A percentile compares a stretch with the other conserved stretches of the same genome.
These are phyloP conservation scores for Lepisosteus oculatus DNA, from an alignment of 2,113 vertebrate species.

Conservation along the genomic window DNA sequence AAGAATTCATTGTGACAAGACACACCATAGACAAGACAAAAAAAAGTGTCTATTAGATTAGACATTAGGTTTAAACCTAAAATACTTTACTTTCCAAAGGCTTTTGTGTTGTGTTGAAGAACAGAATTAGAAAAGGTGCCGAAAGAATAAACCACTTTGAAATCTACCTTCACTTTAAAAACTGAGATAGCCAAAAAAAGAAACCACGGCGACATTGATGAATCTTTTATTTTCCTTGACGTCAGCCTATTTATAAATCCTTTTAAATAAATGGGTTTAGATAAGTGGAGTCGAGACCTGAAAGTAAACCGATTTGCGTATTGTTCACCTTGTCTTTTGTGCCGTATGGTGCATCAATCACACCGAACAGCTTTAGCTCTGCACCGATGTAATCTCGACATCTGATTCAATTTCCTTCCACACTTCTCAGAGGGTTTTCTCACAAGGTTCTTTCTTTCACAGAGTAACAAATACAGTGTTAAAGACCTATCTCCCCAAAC, in stretches of 20 bases:
- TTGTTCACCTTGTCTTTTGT: neutral
- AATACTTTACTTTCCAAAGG: neutral
- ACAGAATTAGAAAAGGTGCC: neutral
- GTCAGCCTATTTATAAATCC: neutral
- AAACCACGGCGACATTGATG: neutral
- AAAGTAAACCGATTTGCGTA: neutral
- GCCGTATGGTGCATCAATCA: neutral
- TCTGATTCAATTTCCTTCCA: conserved; percentile 6
- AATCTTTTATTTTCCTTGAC: neutral
- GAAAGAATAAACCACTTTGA: neutral
- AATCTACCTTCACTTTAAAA: neutral
- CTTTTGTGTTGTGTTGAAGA: neutral
- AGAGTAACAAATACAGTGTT: too few relatives aligned
- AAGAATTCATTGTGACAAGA: too few relatives aligned
- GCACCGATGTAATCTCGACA: neutral
- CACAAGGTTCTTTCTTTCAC: too few relatives aligned
- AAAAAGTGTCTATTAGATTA: too few relatives aligned
- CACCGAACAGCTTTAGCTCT: neutral
- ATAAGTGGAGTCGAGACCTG: conserved; percentile 3
- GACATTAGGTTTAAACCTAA: too few relatives aligned
- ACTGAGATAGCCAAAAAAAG: neutral
- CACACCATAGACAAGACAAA: too few relatives aligned
- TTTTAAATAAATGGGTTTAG: neutral
- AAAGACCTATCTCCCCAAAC: too few relatives aligned
- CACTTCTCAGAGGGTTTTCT: neutral